Conservation (phyloP, 2,113 vertebrate species). For the Syngnathoides biaculeatus region DNA sequence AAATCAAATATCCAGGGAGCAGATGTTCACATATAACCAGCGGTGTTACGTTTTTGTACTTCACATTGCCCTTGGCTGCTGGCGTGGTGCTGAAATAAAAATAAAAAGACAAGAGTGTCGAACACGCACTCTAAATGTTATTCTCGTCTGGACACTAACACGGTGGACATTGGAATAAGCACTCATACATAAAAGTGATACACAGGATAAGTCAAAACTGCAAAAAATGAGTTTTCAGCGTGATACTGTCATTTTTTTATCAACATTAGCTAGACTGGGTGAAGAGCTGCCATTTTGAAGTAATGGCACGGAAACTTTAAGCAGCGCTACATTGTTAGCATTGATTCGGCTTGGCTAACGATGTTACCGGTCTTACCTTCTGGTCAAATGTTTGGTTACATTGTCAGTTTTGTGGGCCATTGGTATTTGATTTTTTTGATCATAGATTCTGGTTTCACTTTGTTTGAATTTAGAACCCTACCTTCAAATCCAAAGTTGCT, state of each 20-base stretch:
- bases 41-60: conserved; percentile 87
- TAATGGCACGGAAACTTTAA: too few relatives aligned
- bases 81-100: conserved; percentile 39
- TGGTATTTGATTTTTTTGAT: neutral
- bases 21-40: conserved; percentile 86
- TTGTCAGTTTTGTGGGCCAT: neutral
- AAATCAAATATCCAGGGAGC: conserved; percentile 87
- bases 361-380: neutral
- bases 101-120: conserved; percentile 1
- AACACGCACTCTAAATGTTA: conserved; percentile 2
- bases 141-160: conserved; percentile 1
- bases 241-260: too few relatives aligned
- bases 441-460: too few relatives aligned
- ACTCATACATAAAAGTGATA: neutral
- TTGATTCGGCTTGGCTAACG: neutral
- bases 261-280: too few relatives aligned
- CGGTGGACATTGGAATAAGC: neutral
- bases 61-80: conserved; percentile 82
- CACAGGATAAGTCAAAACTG: too few relatives aligned
- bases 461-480: too few relatives aligned
- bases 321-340: neutral
- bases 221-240: too few relatives aligned
- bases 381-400: neutral
- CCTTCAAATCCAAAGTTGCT: conserved; percentile 15
- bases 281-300: too few relatives aligned